These are phyloP conservation scores for Rattus rattus DNA, from an alignment of 2,113 vertebrate species.

Conservation along the genomic window DNA sequence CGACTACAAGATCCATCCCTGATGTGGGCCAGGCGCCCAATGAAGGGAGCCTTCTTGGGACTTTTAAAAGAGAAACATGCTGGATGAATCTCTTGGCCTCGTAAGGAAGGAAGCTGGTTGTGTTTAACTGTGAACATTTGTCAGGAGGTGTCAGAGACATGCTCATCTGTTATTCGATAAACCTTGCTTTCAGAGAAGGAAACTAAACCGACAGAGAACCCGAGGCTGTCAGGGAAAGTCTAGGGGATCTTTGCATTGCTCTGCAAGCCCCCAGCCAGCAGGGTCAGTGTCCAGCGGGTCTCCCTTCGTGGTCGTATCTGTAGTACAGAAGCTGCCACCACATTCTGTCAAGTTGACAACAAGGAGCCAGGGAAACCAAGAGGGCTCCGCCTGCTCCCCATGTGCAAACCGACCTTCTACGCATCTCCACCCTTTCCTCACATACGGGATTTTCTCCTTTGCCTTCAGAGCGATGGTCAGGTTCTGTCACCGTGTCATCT, in stretches of 20 bases:
- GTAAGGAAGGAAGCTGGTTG: slow-evolving; percentile 47
- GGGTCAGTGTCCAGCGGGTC: slow-evolving; percentile 4
- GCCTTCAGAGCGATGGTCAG: neutral
- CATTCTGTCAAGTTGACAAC: neutral
- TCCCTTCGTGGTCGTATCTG: slow-evolving; percentile 18
- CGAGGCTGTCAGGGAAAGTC: slow-evolving; percentile 15
- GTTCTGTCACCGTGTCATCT: neutral
- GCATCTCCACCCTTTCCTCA: neutral
- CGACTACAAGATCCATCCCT: slow-evolving; percentile 48
- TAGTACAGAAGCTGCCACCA: slow-evolving; percentile 7
- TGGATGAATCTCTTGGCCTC: slow-evolving; percentile 53
- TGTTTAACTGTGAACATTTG: slow-evolving; percentile 68
- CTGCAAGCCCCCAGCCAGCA: neutral
- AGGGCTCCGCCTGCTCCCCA: neutral
- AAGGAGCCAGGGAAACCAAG: neutral
- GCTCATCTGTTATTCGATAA: slow-evolving; percentile 41
- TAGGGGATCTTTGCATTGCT: neutral
- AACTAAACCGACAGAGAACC: slow-evolving; percentile 48
- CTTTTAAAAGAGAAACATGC: slow-evolving; percentile 53
- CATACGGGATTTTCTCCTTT: neutral
- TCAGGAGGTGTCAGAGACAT: slow-evolving; percentile 38
- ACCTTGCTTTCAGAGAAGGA: slow-evolving; percentile 60
- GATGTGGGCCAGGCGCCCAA: slow-evolving; percentile 21
- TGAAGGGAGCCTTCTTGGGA: slow-evolving; percentile 26
- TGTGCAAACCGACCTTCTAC: neutral